These are phyloP conservation scores for Bombyx mandarina DNA, from an alignment of 1,140 invertebrate genomes.

Conservation along the genomic window DNA sequence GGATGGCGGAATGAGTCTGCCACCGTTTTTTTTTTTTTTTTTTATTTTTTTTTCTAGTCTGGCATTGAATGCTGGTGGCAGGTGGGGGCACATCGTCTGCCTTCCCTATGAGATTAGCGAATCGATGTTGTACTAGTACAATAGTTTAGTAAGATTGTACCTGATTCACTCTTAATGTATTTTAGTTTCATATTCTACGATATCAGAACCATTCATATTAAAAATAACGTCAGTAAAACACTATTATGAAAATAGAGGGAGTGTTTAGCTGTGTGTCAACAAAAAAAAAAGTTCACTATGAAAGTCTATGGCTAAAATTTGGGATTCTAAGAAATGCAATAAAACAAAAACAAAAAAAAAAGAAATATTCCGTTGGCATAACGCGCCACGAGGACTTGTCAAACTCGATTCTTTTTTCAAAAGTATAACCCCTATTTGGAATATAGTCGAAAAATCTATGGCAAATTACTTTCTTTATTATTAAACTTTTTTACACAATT, in stretches of 20 bases:
- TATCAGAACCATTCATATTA: not conserved
- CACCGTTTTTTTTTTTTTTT: slow-evolving; percentile 53
- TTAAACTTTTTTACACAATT: slow-evolving; percentile 1
- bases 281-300: no score
- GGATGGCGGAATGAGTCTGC: slow-evolving; percentile 57
- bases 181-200: not conserved
- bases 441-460: slow-evolving; percentile 2
- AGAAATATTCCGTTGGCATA: no score
- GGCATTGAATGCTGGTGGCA: slow-evolving; percentile 9
- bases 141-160: no score
- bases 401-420: not conserved
- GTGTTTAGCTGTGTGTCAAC: no score
- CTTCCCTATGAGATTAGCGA: not conserved
- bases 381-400: not conserved
- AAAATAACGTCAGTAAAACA: not conserved
- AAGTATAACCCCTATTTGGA: not conserved
- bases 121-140: no score
- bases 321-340: no score
- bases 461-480: slow-evolving; percentile 4
- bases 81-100: not conserved
- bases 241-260: no score
- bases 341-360: no score
- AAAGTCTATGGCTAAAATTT: no score
- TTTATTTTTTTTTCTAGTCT: slow-evolving; percentile 63
- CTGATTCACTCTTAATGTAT: not conserved